phyloP scores from a whole-genome alignment of 2,888 invertebrate genomes.

The Coleophora deauratella region DNA sequence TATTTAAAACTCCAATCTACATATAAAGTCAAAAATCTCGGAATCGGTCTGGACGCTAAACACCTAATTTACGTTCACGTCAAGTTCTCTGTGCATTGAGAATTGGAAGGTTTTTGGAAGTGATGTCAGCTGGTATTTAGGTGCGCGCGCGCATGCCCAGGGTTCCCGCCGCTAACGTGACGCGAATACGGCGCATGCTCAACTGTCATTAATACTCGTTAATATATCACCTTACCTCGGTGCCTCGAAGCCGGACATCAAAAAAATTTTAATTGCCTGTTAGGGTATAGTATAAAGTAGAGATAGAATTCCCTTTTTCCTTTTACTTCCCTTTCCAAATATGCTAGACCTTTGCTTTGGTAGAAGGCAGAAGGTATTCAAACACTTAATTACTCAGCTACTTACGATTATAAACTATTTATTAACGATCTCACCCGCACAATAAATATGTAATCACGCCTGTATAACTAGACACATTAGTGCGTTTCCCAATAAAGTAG shows the following conservation, averaged over 20 bases:
- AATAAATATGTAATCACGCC: background rate
- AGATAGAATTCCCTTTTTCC: no score
- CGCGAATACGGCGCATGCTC: slow-evolving; percentile 25
- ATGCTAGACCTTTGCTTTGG: no score
- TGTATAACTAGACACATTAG: slow-evolving; percentile 22
- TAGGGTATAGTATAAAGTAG: no score
- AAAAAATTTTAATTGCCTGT: slow-evolving; percentile 10
- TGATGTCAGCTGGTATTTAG: slow-evolving; percentile 54
- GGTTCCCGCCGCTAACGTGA: slow-evolving; percentile 54
- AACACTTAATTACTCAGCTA: no score
- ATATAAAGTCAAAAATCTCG: background rate
- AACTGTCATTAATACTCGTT: slow-evolving; percentile 25
- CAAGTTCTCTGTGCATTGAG: slow-evolving; percentile 24
- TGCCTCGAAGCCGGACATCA: slow-evolving; percentile 33
- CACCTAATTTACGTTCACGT: slow-evolving; percentile 26
- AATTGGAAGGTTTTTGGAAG: slow-evolving; percentile 32
- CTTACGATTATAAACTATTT: no score
- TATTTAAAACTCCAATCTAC: no score
- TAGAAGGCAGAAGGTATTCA: no score
- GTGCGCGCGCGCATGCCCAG: slow-evolving; percentile 40
- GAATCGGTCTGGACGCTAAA: slow-evolving; percentile 12
- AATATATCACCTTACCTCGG: slow-evolving; percentile 21
- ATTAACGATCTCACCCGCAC: no score
- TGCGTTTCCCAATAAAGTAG: slow-evolving; percentile 23
- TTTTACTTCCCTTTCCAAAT: no score